Conservation (phyloP, 2,888 invertebrate genomes). For the Conchocele bisecta region DNA sequence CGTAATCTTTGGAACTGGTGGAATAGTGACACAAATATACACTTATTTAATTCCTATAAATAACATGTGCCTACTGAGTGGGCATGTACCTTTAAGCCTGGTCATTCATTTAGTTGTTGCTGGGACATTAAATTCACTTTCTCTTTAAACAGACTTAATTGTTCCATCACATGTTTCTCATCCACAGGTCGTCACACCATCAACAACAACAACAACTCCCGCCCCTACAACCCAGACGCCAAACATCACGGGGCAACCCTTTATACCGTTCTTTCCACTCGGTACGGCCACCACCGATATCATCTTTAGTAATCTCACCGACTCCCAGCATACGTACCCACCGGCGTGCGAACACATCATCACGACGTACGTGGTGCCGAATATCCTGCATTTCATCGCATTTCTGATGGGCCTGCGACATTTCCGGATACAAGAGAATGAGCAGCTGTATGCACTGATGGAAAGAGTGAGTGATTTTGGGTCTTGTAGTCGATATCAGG, state of each 20-base stretch:
- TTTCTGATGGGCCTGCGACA: slow-evolving; percentile 80
- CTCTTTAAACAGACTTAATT: no score
- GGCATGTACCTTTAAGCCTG: neutral
- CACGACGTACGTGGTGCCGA: slow-evolving; percentile 82
- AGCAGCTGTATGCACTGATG: slow-evolving; percentile 82
- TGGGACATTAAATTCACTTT: slow-evolving; percentile 44
- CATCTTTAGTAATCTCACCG: slow-evolving; percentile 54
- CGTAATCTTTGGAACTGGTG: no score
- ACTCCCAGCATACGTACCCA: slow-evolving; percentile 10
- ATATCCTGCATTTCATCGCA: slow-evolving; percentile 80
- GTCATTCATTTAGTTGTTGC: slow-evolving; percentile 10
- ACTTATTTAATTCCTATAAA: no score
- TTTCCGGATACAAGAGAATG: slow-evolving; percentile 81
- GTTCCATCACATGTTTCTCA: no score
- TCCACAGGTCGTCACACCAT: no score
- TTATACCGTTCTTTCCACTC: slow-evolving; percentile 44
- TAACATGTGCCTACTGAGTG: no score
- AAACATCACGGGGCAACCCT: slow-evolving; percentile 22
- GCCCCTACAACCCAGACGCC: slow-evolving; percentile 36
- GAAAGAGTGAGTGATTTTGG: slow-evolving; percentile 80
- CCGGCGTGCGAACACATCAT: slow-evolving; percentile 79
- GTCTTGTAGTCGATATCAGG: no score
- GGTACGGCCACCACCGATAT: slow-evolving; percentile 30
- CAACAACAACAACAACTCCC: slow-evolving; percentile 42
- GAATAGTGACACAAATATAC: no score